Base-by-base conservation (phyloP, 2,888 invertebrate species). In the Timema podura region DNA sequence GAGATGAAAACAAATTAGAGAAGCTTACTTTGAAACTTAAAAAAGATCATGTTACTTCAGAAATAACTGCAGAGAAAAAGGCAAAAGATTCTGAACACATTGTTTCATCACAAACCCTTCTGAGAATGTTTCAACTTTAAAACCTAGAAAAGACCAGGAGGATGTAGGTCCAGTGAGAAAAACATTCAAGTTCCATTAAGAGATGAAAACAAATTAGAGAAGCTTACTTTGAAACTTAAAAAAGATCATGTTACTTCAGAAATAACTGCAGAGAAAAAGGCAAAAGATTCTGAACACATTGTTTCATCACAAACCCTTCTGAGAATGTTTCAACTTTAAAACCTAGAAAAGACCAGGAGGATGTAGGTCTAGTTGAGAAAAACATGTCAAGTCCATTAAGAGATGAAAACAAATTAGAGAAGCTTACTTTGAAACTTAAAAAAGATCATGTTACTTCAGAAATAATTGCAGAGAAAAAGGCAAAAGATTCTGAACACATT, bases 401-500 rank as follows among this genome's bases (percentile, higher is more conserved):
- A 54, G 54, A 72, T 13, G 67, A 68, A 48, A 49, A 47, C 47
- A 72, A 72, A 61, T 68, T 68, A 48, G 57, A 82, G 80, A 83
- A 85, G 49, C 48, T 73, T 15, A 73, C 71, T 44, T 44, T 73
- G 83, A 83, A 75, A 71, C 70, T 71, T 76, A 78, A 74, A 76
- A 77, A 67, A 13, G 54, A 68, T n/a, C n/a, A 44, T 9, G 16
- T 10, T 6, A 44, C 10, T 7, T 45, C 64, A 64, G 51, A 67
- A 51, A 67, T 49, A 67, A 67, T 10, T 49, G 48, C 48, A 48
- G 67, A 30, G 44, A 67, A 51, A 30, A 51, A 67, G 16, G 11
- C 47, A 65, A 11, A 30, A 30, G 30, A 30, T 30, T 30, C 30
- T 30, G 30, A 30, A 30, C 30, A 30, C 30, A 30, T 3, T 30